Conservation (phyloP, 2,888 invertebrate species). For the Rhopalosiphum nymphaeae region DNA sequence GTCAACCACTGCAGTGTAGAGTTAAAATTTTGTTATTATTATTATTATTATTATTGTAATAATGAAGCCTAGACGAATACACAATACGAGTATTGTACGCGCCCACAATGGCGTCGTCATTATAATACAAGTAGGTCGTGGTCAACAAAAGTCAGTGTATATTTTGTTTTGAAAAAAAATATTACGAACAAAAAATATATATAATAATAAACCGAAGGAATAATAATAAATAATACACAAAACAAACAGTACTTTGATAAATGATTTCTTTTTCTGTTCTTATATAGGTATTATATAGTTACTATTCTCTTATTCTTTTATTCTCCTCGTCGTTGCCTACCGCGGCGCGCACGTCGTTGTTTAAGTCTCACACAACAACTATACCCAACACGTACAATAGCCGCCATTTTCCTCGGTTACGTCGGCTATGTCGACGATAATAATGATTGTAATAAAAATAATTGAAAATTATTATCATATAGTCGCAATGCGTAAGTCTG, state of each 20-base stretch:
- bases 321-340: constrained; percentile 17
- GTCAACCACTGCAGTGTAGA: neutral
- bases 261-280: constrained; percentile 55
- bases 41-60: constrained; percentile 33
- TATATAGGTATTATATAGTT: neutral
- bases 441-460: constrained; percentile 37
- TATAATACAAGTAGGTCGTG: constrained; percentile 65
- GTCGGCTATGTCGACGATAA: neutral
- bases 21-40: neutral
- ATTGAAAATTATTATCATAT: neutral
- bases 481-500: neutral
- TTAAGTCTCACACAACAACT: constrained; percentile 1
- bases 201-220: constrained; percentile 54
- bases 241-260: constrained; percentile 64
- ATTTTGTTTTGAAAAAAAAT: constrained; percentile 48
- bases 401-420: constrained; percentile 48
- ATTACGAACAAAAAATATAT: constrained; percentile 38
- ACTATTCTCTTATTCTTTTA: constrained; percentile 41
- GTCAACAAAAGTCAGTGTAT: constrained; percentile 61
- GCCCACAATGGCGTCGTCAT: constrained; percentile 62
- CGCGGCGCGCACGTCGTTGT: constrained; percentile 34
- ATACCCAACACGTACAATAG: constrained; percentile 30
- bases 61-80: constrained; percentile 39
- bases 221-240: constrained; percentile 59
- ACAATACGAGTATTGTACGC: constrained; percentile 61